Evolutionary conservation across 2,888 invertebrate species (phyloP), one percentile per base, ranked within the genome.

Genomic region (Phengaris arion): DNA sequence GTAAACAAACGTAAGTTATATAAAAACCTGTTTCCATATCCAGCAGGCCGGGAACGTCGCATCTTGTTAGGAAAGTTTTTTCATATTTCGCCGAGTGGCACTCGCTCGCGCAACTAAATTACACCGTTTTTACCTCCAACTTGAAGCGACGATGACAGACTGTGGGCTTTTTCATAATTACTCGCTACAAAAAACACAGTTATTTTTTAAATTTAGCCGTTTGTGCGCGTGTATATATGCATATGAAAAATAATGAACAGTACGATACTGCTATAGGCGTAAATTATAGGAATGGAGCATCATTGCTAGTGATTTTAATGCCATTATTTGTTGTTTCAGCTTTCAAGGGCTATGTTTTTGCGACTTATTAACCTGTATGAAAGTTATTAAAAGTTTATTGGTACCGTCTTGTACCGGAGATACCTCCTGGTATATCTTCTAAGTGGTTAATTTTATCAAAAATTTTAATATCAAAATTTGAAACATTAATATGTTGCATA

Each of bases 41-140:
- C 22, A 22, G 22, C 22, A 35, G 59, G 69, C 5, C 48, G 13
- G 52, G 10, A 12, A 54, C 72, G 22, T 72, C 72, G 48, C 72
- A 51, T 70, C 70, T 72, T 70, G 70, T 70, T 51, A 51, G 70
- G 35, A 72, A 72, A 72, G 72, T 72, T 54, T 72, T 72, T 72
- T 54, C 72, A 72, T 72, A 72, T 72, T 72, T 72, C 72, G 35
- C 54, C 15, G 35, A 72, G 72, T 72, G 52, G 52, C 72, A 72
- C 72, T 72, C 72, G 8, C 48, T 6, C 59, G 70, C 72, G 72
- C 45, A 72, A 72, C 72, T 72, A 69, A 48, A 69, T 69, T 69
- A 35, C 72, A 12, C 70, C 48, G 69, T 51, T 57, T 59, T 35
- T 64, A 35, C 59, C 35, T 64, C 35, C 64, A 64, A 64, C 64